Conservation (phyloP, 2,888 invertebrate species). For the Odontocolon sp. region DNA sequence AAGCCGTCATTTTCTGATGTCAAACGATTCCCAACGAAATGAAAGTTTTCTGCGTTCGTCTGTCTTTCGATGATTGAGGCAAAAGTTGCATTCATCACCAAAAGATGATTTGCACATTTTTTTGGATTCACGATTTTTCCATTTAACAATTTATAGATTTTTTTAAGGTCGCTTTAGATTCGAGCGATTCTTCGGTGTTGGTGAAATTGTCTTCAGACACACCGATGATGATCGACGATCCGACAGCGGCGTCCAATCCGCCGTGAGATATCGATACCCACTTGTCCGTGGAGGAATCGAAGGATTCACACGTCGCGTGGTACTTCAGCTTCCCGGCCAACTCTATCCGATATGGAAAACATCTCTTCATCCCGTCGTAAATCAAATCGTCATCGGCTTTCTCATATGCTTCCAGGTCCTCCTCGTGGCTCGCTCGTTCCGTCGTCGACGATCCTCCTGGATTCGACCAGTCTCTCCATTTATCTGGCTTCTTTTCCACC, state of each 20-base stretch:
- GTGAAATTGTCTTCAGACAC: background rate
- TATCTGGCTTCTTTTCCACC: background rate
- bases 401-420: constrained; percentile 8
- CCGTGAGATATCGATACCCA: constrained; percentile 53
- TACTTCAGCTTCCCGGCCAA: constrained; percentile 33
- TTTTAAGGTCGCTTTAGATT: background rate
- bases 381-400: constrained; percentile 54
- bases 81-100: background rate
- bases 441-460: too few relatives aligned
- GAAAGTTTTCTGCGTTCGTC: background rate
- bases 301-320: constrained; percentile 40
- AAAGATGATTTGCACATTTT: background rate
- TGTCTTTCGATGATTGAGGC: background rate
- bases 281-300: constrained; percentile 49
- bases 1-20: background rate
- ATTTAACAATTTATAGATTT: background rate
- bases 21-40: background rate
- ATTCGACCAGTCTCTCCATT: too few relatives aligned
- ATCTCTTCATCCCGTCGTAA: constrained; percentile 56
- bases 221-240: constrained; percentile 55
- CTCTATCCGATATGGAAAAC: constrained; percentile 53
- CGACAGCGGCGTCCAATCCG: constrained; percentile 46
- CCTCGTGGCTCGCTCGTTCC: background rate
- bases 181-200: background rate
- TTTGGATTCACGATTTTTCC: background rate